These are phyloP conservation scores for Ephialtes manifestator DNA, from an alignment of 2,888 invertebrate genomes.

Conservation along the genomic window DNA sequence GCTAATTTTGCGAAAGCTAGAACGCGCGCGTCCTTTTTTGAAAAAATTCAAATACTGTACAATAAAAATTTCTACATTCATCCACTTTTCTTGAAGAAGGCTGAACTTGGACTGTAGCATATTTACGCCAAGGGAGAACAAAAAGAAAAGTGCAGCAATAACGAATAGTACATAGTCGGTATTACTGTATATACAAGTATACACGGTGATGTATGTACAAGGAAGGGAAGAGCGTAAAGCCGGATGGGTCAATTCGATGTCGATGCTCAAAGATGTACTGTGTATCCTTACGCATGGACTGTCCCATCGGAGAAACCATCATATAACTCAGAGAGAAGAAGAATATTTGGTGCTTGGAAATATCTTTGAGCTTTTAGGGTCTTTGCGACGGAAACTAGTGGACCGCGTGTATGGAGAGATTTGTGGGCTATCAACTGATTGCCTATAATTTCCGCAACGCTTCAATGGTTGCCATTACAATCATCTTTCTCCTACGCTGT, in stretches of 20 bases:
- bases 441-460: constrained; percentile 66
- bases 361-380: constrained; percentile 40
- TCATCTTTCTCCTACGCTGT: neutral
- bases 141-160: no score
- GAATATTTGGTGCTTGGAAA: constrained; percentile 45
- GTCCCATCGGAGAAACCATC: constrained; percentile 25
- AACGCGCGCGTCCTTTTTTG: no score
- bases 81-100: no score
- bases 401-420: constrained; percentile 49
- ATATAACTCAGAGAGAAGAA: constrained; percentile 25
- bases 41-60: no score
- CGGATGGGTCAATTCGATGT: constrained; percentile 32
- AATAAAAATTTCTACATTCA: no score
- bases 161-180: no score
- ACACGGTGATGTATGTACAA: neutral
- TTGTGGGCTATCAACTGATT: constrained; percentile 70
- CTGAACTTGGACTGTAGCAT: no score
- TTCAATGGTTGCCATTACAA: constrained; percentile 27
- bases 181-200: neutral
- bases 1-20: no score
- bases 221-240: neutral
- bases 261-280: constrained; percentile 31
- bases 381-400: constrained; percentile 27
- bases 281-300: constrained; percentile 38
- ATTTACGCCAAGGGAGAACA: no score